Conservation (phyloP, 2,888 invertebrate species). For the Limenitis camilla region DNA sequence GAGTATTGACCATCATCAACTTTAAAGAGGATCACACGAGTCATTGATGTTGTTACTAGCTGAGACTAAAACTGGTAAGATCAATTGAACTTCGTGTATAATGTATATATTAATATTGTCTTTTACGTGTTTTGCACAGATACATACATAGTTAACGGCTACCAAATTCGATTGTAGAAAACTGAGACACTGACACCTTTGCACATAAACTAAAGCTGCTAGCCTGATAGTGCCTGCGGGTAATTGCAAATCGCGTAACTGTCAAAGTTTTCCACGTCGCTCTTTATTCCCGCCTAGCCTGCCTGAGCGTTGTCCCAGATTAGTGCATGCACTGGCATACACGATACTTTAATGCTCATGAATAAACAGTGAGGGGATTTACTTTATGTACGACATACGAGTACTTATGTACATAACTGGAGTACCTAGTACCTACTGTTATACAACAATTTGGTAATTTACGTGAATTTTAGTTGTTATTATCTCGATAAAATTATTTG, state of each 20-base stretch:
- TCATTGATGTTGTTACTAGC: no score
- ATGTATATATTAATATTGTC: no score
- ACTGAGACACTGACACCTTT: no score
- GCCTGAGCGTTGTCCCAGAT: slow-evolving; percentile 3
- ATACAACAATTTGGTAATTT: neutral
- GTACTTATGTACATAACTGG: slow-evolving; percentile 4
- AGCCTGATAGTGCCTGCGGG: neutral
- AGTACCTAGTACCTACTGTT: neutral
- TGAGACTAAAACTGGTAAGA: no score
- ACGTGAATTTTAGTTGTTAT: no score
- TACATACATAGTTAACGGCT: no score
- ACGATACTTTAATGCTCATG: slow-evolving; percentile 9
- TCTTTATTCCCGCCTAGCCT: neutral
- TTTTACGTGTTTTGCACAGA: no score
- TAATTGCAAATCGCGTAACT: neutral
- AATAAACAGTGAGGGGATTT: slow-evolving; percentile 6
- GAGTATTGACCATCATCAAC: no score
- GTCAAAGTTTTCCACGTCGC: neutral
- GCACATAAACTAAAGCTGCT: neutral
- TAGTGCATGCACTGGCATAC: slow-evolving; percentile 6
- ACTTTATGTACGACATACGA: neutral
- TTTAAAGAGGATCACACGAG: no score
- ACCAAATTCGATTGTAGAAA: no score
- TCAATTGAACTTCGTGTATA: no score
- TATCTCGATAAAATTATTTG: no score